phyloP scores from a whole-genome alignment of 2,888 invertebrate species.

The Leucophenga maculata region DNA sequence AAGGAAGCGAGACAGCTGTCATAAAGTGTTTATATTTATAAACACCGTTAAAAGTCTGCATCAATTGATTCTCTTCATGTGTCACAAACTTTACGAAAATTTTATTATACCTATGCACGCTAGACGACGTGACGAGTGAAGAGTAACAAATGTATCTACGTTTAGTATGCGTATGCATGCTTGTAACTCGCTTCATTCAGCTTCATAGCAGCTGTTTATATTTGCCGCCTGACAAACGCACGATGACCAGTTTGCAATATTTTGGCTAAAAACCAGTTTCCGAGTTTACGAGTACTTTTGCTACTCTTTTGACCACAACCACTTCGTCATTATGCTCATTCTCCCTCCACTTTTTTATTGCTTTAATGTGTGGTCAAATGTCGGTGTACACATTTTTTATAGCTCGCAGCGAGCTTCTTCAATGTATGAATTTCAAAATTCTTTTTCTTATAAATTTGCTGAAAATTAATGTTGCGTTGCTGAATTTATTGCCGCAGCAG shows the following conservation, averaged over 20 bases:
- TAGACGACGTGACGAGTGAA: too few species aligned
- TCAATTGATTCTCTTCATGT: not conserved
- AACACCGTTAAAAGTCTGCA: not conserved
- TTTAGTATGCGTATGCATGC: conserved; percentile 37
- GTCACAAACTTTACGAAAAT: conserved; percentile 3
- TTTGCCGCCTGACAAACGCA: conserved; percentile 39
- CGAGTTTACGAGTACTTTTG: conserved; percentile 34
- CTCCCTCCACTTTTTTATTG: conserved; percentile 19
- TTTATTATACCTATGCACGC: not conserved
- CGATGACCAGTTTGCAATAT: conserved; percentile 47
- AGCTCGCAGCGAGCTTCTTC: conserved; percentile 29
- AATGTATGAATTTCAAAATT: conserved; percentile 29
- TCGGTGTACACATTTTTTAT: conserved; percentile 40
- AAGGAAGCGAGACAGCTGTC: too few species aligned
- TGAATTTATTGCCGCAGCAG: too few species aligned
- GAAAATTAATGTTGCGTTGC: too few species aligned
- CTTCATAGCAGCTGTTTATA: conserved; percentile 44
- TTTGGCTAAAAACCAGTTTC: conserved; percentile 61
- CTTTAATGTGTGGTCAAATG: conserved; percentile 59
- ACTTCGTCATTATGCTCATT: conserved; percentile 13
- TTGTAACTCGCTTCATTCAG: conserved; percentile 31
- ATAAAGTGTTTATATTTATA: too few species aligned
- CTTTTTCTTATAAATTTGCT: too few species aligned
- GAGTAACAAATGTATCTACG: not conserved
- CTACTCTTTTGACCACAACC: conserved; percentile 29